Conservation (phyloP, 2,888 invertebrate species). For the Patella pellucida region DNA sequence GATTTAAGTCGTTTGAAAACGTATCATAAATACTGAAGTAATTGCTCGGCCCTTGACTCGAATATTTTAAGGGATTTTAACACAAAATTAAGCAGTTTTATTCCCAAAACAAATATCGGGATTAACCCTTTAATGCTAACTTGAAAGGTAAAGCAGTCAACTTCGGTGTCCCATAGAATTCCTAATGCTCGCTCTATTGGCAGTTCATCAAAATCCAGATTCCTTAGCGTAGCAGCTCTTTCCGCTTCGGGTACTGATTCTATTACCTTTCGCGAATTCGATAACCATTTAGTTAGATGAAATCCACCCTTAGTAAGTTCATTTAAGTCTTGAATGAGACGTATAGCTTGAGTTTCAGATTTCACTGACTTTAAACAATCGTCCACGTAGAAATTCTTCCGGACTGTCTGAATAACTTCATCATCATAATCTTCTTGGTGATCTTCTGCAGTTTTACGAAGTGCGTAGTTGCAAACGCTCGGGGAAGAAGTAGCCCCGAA, state of each 20-base stretch:
- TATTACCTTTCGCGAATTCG: constrained; percentile 34
- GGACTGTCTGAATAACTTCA: background rate
- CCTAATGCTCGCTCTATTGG: constrained; percentile 2
- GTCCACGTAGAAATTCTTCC: constrained; percentile 19
- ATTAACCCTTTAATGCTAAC: too few relatives aligned
- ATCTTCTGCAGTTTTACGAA: constrained; percentile 12
- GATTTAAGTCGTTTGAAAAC: too few relatives aligned
- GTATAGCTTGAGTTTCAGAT: constrained; percentile 3
- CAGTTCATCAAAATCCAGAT: constrained; percentile 4
- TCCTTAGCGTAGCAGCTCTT: constrained; percentile 18
- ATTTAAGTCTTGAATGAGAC: background rate
- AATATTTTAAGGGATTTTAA: too few relatives aligned
- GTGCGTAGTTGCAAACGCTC: constrained; percentile 16
- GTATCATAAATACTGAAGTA: too few relatives aligned
- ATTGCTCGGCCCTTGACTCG: too few relatives aligned
- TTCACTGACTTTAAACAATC: constrained; percentile 13
- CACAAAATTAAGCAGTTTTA: too few relatives aligned
- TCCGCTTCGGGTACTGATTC: constrained; percentile 30
- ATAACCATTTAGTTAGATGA: constrained; percentile 37
- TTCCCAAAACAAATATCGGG: too few relatives aligned
- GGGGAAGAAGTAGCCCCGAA: constrained; percentile 12
- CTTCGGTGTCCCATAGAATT: constrained; percentile 9
- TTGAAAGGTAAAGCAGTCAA: background rate
- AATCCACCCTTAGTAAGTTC: constrained; percentile 26
- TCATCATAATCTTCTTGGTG: background rate